Conservation (phyloP, 2,113 vertebrate genomes). For the Anhinga anhinga region DNA sequence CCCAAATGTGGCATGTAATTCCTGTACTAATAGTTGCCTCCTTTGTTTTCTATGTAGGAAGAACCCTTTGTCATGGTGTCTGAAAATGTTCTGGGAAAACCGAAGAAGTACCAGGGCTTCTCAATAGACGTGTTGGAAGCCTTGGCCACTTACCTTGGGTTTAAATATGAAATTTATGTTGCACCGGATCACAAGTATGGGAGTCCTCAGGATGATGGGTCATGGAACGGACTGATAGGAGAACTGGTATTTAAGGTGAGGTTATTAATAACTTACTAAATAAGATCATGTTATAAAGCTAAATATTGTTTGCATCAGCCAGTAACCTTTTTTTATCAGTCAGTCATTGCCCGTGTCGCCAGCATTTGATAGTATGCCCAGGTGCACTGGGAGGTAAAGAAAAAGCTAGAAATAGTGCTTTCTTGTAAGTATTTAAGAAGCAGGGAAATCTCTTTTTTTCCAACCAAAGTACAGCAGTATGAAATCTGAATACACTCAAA, state of each 20-base stretch:
- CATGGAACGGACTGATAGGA: slow-evolving; percentile 96
- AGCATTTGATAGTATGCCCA: background rate
- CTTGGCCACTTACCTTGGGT: slow-evolving; percentile 93
- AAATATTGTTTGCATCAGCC: background rate
- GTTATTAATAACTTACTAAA: background rate
- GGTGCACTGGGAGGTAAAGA: background rate
- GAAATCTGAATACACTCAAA: background rate
- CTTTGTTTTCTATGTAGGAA: slow-evolving; percentile 79
- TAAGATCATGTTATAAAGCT: background rate
- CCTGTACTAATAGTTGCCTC: background rate
- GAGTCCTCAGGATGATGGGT: slow-evolving; percentile 90
- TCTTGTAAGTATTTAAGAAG: background rate
- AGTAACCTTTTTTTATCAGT: background rate
- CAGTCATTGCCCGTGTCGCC: background rate
- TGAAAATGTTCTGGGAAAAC: slow-evolving; percentile 96
- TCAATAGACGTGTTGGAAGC: slow-evolving; percentile 97
- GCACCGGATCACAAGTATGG: slow-evolving; percentile 97
- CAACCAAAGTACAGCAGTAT: background rate
- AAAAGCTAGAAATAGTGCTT: background rate
- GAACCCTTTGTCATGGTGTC: slow-evolving; percentile 99
- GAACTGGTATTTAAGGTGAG: slow-evolving; percentile 96
- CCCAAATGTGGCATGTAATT: background rate
- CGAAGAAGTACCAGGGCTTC: slow-evolving; percentile 97
- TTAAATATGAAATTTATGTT: slow-evolving; percentile 97
- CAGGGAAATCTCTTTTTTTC: background rate